phyloP scores from a whole-genome alignment of 2,888 invertebrate genomes.

The Fragum fragum region DNA sequence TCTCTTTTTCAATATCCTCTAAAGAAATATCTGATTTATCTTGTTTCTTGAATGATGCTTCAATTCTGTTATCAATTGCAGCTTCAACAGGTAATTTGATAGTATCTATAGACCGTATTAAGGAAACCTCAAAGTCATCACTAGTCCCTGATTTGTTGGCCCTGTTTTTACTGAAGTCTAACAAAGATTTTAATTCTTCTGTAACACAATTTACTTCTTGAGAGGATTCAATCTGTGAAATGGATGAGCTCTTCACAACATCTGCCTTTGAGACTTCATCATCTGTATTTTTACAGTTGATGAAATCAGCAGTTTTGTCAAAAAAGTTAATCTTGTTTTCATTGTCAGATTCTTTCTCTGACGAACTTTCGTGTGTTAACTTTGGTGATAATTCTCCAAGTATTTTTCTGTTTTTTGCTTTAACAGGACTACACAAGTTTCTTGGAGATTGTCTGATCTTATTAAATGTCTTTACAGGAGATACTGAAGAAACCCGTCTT shows the following conservation, averaged over 20 bases:
- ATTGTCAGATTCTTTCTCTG: background rate
- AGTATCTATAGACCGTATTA: conserved; percentile 23
- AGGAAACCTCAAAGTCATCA: conserved; percentile 63
- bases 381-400: conserved; percentile 1
- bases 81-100: background rate
- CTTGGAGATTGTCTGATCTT: conserved; percentile 17
- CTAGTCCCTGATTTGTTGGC: conserved; percentile 30
- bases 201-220: conserved; percentile 1
- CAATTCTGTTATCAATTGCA: background rate
- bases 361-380: background rate
- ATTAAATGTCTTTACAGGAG: background rate
- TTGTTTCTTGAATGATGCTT: too few species aligned
- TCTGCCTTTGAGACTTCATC: background rate
- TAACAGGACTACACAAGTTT: conserved; percentile 5
- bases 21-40: background rate
- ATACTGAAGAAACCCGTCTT: background rate
- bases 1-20: background rate
- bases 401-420: background rate
- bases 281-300: background rate
- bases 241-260: background rate
- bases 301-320: background rate
- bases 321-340: background rate
- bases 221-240: background rate
- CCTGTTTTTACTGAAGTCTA: conserved; percentile 24
- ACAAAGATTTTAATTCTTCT: conserved; percentile 10